A percentile compares a stretch with the other conserved stretches of the same genome.
These are phyloP conservation scores for Diachasma alloeum DNA, from an alignment of 1,140 invertebrate genomes.

Conservation along the genomic window DNA sequence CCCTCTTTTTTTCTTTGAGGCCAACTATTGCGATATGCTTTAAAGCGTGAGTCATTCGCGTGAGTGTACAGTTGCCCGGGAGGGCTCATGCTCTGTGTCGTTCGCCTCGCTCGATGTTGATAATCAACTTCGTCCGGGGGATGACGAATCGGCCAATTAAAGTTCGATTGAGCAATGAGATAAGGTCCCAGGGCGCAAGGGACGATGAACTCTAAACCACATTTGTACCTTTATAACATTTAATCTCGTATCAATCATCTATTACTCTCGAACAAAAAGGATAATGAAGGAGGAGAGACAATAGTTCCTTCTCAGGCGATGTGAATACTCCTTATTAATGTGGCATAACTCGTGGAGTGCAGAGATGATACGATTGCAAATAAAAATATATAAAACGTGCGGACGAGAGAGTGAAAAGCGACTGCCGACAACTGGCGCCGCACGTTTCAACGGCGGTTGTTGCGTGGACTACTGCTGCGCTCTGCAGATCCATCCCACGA, in stretches of 20 bases:
- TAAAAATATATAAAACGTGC: background rate
- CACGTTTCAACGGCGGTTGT: slow-evolving; percentile 26
- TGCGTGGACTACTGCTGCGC: slow-evolving; percentile 24
- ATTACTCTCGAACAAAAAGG: background rate
- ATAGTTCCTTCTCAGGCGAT: background rate
- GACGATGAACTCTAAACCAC: slow-evolving; percentile 48
- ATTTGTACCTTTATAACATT: slow-evolving; percentile 12
- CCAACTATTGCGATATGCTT: slow-evolving; percentile 43
- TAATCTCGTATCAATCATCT: slow-evolving; percentile 8
- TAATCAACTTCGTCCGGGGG: slow-evolving; percentile 63
- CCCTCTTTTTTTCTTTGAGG: background rate
- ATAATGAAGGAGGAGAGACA: background rate
- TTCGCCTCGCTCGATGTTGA: slow-evolving; percentile 55
- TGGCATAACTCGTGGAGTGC: background rate
- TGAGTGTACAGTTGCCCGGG: slow-evolving; percentile 43
- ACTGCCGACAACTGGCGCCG: slow-evolving; percentile 42
- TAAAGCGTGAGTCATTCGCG: slow-evolving; percentile 62
- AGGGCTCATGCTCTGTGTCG: slow-evolving; percentile 45
- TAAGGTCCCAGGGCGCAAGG: slow-evolving; percentile 44
- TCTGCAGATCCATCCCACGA: background rate
- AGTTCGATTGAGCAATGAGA: slow-evolving; percentile 58
- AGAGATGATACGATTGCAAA: background rate
- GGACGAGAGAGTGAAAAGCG: background rate
- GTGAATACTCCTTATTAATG: background rate
- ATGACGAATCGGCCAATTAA: slow-evolving; percentile 66